Conservation (phyloP, 2,888 invertebrate genomes). For the Deilephila porcellus region DNA sequence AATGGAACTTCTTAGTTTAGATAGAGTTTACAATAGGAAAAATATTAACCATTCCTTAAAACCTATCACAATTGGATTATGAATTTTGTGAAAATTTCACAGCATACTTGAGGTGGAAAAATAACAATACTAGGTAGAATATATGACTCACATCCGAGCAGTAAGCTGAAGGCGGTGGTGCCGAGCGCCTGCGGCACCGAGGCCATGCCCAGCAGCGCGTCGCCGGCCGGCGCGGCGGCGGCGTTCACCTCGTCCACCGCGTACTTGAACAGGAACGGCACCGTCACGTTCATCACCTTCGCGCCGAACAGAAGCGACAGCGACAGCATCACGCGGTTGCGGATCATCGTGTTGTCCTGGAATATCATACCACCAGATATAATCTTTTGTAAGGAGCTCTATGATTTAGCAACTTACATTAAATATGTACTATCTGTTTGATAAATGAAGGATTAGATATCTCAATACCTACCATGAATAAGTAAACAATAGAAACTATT, state of each 20-base stretch:
- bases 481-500: no score
- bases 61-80: no score
- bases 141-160: conserved; percentile 92
- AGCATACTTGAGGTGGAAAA: no score
- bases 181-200: conserved; percentile 92
- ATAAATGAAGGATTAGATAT: no score
- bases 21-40: no score
- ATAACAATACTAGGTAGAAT: no score
- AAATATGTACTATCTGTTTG: no score
- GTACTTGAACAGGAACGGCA: conserved; percentile 98
- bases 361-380: conserved; percentile 38
- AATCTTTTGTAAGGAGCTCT: neutral
- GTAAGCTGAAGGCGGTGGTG: conserved; percentile 90
- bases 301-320: conserved; percentile 91
- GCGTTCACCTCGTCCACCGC: conserved; percentile 94
- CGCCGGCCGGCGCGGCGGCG: conserved; percentile 70
- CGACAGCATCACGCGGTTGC: conserved; percentile 93
- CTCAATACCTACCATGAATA: no score
- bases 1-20: no score
- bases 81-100: no score
- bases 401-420: no score
- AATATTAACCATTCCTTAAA: no score
- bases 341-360: conserved; percentile 90
- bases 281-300: conserved; percentile 94
- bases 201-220: conserved; percentile 88